A percentile compares a stretch with the other conserved stretches of the same genome.
These are phyloP conservation scores for Conomelus anceps DNA, from an alignment of 2,888 invertebrate species.

Conservation along the genomic window DNA sequence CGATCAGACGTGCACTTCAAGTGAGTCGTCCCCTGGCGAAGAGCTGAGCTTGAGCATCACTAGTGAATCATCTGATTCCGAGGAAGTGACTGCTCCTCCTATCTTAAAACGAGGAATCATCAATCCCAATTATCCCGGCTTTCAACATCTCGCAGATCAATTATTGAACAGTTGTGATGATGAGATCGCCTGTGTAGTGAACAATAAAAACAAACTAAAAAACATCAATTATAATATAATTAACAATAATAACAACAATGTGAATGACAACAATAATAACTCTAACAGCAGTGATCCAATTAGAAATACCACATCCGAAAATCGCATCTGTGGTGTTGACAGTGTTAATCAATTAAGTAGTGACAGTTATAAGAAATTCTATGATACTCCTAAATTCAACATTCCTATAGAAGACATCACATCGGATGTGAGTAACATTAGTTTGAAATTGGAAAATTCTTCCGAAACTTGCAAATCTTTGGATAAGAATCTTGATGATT, in stretches of 20 bases:
- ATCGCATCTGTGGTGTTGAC: background rate
- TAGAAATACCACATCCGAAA: background rate
- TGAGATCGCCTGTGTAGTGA: background rate
- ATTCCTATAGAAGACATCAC: conserved; percentile 41
- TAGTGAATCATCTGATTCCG: conserved; percentile 28
- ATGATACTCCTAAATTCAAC: conserved; percentile 52
- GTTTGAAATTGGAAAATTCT: background rate
- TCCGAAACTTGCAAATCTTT: background rate
- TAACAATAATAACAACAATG: conserved; percentile 44
- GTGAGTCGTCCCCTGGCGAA: conserved; percentile 17
- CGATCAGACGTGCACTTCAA: background rate
- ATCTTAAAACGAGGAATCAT: conserved; percentile 53
- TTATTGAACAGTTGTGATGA: conserved; percentile 46
- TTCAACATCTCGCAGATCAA: conserved; percentile 72
- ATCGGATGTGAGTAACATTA: conserved; percentile 25
- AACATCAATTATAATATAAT: conserved; percentile 42
- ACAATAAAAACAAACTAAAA: conserved; percentile 2
- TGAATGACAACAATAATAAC: conserved; percentile 39
- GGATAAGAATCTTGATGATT: background rate
- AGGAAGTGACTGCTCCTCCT: conserved; percentile 21
- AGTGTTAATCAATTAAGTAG: conserved; percentile 2
- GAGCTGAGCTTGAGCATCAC: conserved; percentile 26
- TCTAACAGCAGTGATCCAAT: background rate
- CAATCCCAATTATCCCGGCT: conserved; percentile 78
- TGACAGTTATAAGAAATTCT: conserved; percentile 46